Evolutionary conservation across 2,888 invertebrate genomes (phyloP), one percentile per base, ranked within the genome.

Genomic region (Melikaiella ostensackeni): DNA sequence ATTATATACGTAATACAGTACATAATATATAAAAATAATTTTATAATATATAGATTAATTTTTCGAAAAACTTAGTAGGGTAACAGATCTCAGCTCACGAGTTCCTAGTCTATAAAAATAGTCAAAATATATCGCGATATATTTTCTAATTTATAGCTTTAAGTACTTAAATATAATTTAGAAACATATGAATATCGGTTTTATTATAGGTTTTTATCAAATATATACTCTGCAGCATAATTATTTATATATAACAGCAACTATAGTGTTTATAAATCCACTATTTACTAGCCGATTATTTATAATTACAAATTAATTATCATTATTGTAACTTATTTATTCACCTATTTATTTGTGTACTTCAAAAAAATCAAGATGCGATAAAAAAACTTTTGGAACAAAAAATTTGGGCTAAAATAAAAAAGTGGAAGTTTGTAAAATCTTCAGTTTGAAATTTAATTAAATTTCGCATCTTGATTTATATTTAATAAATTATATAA

Each of bases 61-160:
- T 46, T 70, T 70, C 70, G 70, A 50, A 30, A 70, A 50, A 50
- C 70, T 50, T 30, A 70, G 70, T 70, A 70, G 2, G 70, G 70
- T 70, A 27, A 50, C 70, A 50, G 70, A 70, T 70, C 70, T 70
- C 70, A 70, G 70, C 50, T 70, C 46, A 70, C 70, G 70, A 50
- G 70, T 50, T 16, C 30, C 35, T 64, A 70, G 50, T 70, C 50
- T 30, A 70, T 70, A 64, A 64, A 38, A 35, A 35, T 19, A 21
- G 11, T 13, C 7, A 21, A 33, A 63, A 35, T 38, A 64, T 21
- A 38, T 38, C n/a, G 7, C 9, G 21, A 64, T 24, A 24, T 35
- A 38, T 38, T 42, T 64, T n/a, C 6, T 66, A 42, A 21, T 50
- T 24, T 16, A 57, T 24, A 13, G 11, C 27, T 57, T 13, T 6